Evolutionary conservation across 2,797 vertebrate species (phyloP).

Genomic region (Todus mexicanus): DNA sequence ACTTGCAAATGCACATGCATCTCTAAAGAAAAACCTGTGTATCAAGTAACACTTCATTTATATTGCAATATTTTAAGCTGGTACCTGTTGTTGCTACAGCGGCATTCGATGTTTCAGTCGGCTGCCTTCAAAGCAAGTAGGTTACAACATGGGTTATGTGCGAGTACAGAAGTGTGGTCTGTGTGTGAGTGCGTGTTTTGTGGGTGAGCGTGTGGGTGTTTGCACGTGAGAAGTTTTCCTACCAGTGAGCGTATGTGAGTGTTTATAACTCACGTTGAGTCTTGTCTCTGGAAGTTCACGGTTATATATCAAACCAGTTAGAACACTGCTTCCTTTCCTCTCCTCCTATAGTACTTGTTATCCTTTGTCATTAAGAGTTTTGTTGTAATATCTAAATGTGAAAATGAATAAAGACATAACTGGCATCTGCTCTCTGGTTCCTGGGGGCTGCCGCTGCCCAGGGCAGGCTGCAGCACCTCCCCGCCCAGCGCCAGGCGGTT

Average conservation of each 20-base stretch:
- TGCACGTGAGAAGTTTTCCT: not conserved
- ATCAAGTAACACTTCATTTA: conserved; percentile 54
- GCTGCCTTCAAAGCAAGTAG: conserved; percentile 37
- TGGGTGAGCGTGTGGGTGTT: conserved; percentile 20
- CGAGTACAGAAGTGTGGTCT: conserved; percentile 14
- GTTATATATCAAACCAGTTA: conserved; percentile 62
- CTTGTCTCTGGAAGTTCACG: conserved; percentile 38
- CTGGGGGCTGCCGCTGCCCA: not conserved
- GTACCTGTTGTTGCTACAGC: conserved; percentile 64
- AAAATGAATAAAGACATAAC: conserved; percentile 58
- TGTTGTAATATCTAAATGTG: conserved; percentile 68
- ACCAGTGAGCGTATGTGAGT: not conserved
- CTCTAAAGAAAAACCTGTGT: conserved; percentile 32
- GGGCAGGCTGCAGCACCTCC: not conserved
- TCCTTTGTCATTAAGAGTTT: conserved; percentile 59
- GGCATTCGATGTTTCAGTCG: conserved; percentile 47
- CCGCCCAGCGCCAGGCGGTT: not conserved
- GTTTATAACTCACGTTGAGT: conserved; percentile 36
- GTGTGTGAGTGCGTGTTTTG: not conserved
- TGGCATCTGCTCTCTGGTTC: conserved; percentile 9
- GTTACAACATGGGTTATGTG: conserved; percentile 37
- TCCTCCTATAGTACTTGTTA: conserved; percentile 61
- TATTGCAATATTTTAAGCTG: conserved; percentile 60
- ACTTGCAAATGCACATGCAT: not conserved
- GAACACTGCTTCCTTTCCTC: conserved; percentile 56